Evolutionary conservation across 2,113 vertebrate genomes (phyloP), one percentile per base, ranked within the genome.

Genomic region (Manacus vitellinus): DNA sequence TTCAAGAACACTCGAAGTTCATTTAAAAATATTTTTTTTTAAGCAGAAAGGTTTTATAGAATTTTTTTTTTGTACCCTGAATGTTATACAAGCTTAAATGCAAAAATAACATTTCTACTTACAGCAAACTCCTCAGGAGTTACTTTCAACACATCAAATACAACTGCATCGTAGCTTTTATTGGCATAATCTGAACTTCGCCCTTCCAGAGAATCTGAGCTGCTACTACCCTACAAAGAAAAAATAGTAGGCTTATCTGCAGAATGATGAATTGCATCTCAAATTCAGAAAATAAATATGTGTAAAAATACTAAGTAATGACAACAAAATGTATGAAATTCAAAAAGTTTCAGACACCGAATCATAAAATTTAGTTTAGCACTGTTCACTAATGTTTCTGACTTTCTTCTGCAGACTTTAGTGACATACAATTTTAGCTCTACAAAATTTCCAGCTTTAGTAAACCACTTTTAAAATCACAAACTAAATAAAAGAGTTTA

Each of bases 121-220:
- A 99, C 99, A 44, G 99, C 99, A 96, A 99, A 99, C 97, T 99
- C 99, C 97, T 99, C 99, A 3, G 99, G 99, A 62, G 99, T 99
- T 97, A 99, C 99, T 98, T 99, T 99, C 94, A 99, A 98, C 75
- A 99, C 99, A 31, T 99, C 99, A 68, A 99, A 99, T 91, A 99
- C 98, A 39, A 99, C 99, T 2, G 99, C 99, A 31, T 99, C 99
- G 1, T 99, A 99, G 97, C 99, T 99, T 97, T 99, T 99, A 96
- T 97, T 98, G 93, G 99, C 98, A 77, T 99, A 99, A 97, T 99
- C 99, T 52, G 99, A 98, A 95, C 99, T 99, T 89, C 97, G 98
- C 82, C 98, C 99, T 93, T 99, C 99, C 98, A 99, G 97, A 97
- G 99, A 99, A 93, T 99, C 99, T 46, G 99, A 99, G 97, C 99